phyloP scores from a whole-genome alignment of 2,888 invertebrate species.

The Fragum sueziense region DNA sequence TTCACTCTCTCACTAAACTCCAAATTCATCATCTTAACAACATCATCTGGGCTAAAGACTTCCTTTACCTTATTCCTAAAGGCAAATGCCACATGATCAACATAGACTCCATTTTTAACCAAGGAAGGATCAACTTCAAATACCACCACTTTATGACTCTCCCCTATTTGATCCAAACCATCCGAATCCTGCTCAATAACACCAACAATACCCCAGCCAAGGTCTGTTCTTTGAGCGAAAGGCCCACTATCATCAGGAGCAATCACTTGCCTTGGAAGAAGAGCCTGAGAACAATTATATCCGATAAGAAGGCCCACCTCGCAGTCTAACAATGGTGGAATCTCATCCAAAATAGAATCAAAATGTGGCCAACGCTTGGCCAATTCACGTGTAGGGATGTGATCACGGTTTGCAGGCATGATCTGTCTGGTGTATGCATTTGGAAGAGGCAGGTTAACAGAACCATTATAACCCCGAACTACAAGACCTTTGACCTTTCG shows the following conservation, averaged over 20 bases:
- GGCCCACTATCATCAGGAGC: conserved; percentile 41
- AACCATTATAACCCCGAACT: conserved; percentile 39
- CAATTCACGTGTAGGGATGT: conserved; percentile 47
- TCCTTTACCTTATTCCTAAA: conserved; percentile 27
- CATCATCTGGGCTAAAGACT: neutral
- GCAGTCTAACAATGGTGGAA: conserved; percentile 35
- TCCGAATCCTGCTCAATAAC: neutral
- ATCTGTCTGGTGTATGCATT: conserved; percentile 43
- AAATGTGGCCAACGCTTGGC: conserved; percentile 43
- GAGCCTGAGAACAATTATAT: conserved; percentile 59
- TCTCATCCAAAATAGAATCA: conserved; percentile 23
- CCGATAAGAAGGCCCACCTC: conserved; percentile 58
- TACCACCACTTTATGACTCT: conserved; percentile 21
- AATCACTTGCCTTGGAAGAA: conserved; percentile 53
- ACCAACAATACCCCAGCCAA: conserved; percentile 60
- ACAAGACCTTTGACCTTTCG: conserved; percentile 34
- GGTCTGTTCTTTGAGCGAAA: conserved; percentile 52
- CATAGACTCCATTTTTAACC: too few species aligned
- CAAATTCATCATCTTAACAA: neutral
- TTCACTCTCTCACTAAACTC: conserved; percentile 10
- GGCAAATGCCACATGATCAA: neutral
- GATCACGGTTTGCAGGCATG: conserved; percentile 53
- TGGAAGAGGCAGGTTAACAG: conserved; percentile 45
- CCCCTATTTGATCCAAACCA: conserved; percentile 10
- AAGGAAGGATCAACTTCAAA: too few species aligned